Evolutionary conservation across 2,888 invertebrate genomes (phyloP), one percentile per base, ranked within the genome.

Genomic region (Oscheius sp.): DNA sequence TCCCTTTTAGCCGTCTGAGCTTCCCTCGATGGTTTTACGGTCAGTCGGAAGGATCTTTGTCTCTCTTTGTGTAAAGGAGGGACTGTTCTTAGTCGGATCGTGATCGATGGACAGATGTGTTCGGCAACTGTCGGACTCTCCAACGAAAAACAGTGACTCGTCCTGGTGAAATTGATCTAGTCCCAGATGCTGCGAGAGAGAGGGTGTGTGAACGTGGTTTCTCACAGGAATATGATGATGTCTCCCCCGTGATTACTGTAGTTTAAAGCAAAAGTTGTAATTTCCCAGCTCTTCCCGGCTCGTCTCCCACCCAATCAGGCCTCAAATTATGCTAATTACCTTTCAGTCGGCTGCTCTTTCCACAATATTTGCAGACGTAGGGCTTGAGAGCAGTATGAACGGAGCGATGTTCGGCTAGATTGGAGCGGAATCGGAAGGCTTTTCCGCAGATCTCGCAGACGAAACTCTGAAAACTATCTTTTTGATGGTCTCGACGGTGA

Each of bases 401-500:
- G 66, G 84, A 84, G 31, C 86, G 82, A 71, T 86, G 86, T 65
- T 86, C 86, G 58, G 86, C 86, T 65, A 86, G 71, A 71, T 86
- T 86, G 20, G 85, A 86, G 27, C 86, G 84, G 73, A 86, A 86
- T 33, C 86, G 85, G 69, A 86, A 87, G 31, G 86, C 86, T 74
- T 86, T 87, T 34, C 82, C 82, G 78, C 86, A 86, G 69, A 85
- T 86, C 75, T 86, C 86, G 72, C 86, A 86, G 48, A 86, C 80
- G 76, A 87, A 86, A 37, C 80, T 69, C 80, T 80, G 76, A 52
- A 80, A 76, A 69, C 29, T 10, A 29, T 6, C 23, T 45, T 39
- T 34, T 39, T 25, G 17, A 15, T 25, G 20, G 12, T 37, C 2
- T 58, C 42, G 33, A 20, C 29, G 25, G 61, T 29, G 12, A 42